A percentile compares a stretch with the other conserved stretches of the same genome.
Evolutionary conservation across 2,797 vertebrate species (phyloP).

Genomic region (Arrhamphus sclerolepis): DNA sequence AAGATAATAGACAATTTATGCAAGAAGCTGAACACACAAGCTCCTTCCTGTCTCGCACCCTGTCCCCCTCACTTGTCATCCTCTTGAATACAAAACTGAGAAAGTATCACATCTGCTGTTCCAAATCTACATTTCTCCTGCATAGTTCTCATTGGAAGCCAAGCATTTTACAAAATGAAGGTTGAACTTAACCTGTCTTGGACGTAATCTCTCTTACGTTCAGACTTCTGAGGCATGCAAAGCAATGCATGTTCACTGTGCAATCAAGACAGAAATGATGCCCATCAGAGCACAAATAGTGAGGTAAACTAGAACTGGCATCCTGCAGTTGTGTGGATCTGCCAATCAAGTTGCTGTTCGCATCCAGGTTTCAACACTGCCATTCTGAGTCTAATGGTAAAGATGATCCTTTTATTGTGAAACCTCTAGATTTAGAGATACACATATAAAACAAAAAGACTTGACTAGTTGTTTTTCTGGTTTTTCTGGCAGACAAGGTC

Average conservation of each 20-base stretch:
- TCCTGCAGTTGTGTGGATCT: not conserved
- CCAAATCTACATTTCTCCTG: constrained; percentile 15
- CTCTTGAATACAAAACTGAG: not conserved
- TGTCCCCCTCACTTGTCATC: constrained; percentile 12
- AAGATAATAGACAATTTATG: constrained; percentile 52
- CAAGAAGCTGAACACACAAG: constrained; percentile 27
- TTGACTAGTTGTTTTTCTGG: not conserved
- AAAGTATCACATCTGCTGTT: constrained; percentile 1
- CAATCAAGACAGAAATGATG: constrained; percentile 12
- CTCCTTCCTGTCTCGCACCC: constrained; percentile 1
- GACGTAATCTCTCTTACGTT: constrained; percentile 42
- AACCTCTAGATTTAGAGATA: not conserved
- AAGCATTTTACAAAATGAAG: constrained; percentile 33
- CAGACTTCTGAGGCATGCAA: constrained; percentile 37
- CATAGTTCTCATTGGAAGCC: constrained; percentile 11
- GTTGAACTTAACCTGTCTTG: constrained; percentile 39
- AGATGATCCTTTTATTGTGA: not conserved
- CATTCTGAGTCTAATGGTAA: not conserved
- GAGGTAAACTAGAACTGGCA: too few relatives aligned
- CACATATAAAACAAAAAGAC: not conserved
- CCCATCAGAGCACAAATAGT: too few relatives aligned
- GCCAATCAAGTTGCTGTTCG: not conserved
- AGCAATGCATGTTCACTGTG: constrained; percentile 32
- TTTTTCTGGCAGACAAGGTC: not conserved
- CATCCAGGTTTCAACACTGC: not conserved